Evolutionary conservation across 2,797 vertebrate genomes (phyloP).

Genomic region (Amblyraja radiata): DNA sequence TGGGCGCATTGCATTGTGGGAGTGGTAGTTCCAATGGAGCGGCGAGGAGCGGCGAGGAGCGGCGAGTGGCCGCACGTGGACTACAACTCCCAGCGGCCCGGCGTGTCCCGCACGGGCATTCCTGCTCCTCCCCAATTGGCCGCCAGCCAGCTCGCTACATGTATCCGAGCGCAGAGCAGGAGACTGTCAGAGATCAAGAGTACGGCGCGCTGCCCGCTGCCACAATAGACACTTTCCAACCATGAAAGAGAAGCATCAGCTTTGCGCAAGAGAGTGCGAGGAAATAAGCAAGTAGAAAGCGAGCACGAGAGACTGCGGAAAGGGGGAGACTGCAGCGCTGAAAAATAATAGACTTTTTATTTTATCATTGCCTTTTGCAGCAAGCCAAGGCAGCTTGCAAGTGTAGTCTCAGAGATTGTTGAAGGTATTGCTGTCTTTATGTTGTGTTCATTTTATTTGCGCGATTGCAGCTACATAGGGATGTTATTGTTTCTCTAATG

Average conservation of each 20-base stretch:
- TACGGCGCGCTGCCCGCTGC: not conserved
- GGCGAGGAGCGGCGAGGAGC: accelerated
- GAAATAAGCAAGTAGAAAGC: not conserved
- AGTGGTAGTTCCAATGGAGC: not conserved
- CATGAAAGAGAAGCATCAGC: not conserved
- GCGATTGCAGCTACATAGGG: not conserved
- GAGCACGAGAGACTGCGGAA: not conserved
- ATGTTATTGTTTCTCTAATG: not conserved
- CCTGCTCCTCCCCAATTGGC: not conserved
- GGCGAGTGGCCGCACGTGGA: not conserved
- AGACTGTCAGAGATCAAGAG: not conserved
- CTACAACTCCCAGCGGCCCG: conserved; percentile 1
- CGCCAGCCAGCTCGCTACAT: not conserved
- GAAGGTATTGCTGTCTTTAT: conserved; percentile 1
- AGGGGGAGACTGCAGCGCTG: not conserved
- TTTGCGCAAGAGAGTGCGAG: not conserved
- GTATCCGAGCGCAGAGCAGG: not conserved
- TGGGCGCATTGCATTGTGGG: not conserved
- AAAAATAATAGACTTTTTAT: not conserved
- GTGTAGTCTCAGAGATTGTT: not conserved
- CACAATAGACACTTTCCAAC: too few species aligned
- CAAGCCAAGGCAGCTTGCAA: not conserved
- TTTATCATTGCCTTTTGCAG: not conserved
- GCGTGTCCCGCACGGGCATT: not conserved
- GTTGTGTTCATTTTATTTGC: not conserved